Evolutionary conservation across 2,888 invertebrate genomes (phyloP).

Genomic region (Eupithecia abbreviata): DNA sequence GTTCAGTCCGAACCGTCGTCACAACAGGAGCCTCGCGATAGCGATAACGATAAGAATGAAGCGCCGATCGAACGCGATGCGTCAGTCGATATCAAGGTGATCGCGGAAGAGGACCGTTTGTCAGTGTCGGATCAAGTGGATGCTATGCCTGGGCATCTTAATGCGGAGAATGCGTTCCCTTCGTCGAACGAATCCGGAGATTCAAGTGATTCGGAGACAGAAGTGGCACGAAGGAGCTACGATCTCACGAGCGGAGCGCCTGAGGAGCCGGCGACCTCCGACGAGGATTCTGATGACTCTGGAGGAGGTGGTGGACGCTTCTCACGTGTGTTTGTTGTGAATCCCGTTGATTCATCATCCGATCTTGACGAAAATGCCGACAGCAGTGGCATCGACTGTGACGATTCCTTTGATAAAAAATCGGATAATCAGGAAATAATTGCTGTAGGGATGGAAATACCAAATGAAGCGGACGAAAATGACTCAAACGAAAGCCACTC

Average conservation of each 20-base stretch:
- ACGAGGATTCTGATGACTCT: slow-evolving; percentile 79
- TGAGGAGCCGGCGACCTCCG: slow-evolving; percentile 77
- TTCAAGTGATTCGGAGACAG: slow-evolving; percentile 74
- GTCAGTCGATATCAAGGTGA: slow-evolving; percentile 75
- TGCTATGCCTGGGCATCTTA: slow-evolving; percentile 74
- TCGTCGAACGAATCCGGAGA: slow-evolving; percentile 81
- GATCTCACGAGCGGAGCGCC: slow-evolving; percentile 76
- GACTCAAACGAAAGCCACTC: slow-evolving; percentile 56
- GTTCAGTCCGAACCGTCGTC: slow-evolving; percentile 74
- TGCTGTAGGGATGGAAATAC: slow-evolving; percentile 60
- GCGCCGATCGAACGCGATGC: slow-evolving; percentile 66
- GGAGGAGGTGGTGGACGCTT: slow-evolving; percentile 85
- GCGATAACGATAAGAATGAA: slow-evolving; percentile 75
- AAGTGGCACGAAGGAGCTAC: slow-evolving; percentile 74
- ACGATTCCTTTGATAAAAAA: slow-evolving; percentile 85
- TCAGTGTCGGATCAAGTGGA: slow-evolving; percentile 65
- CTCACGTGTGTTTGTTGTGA: slow-evolving; percentile 87
- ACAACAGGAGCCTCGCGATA: slow-evolving; percentile 67
- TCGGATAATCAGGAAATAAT: slow-evolving; percentile 75
- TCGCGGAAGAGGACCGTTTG: slow-evolving; percentile 69
- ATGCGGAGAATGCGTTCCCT: slow-evolving; percentile 82
- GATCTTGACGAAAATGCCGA: slow-evolving; percentile 85
- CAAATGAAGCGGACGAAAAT: slow-evolving; percentile 60
- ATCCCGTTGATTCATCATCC: slow-evolving; percentile 85
- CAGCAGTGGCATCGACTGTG: slow-evolving; percentile 84